Evolutionary conservation across 2,888 invertebrate genomes (phyloP).

Genomic region (Esperia sulphurella): DNA sequence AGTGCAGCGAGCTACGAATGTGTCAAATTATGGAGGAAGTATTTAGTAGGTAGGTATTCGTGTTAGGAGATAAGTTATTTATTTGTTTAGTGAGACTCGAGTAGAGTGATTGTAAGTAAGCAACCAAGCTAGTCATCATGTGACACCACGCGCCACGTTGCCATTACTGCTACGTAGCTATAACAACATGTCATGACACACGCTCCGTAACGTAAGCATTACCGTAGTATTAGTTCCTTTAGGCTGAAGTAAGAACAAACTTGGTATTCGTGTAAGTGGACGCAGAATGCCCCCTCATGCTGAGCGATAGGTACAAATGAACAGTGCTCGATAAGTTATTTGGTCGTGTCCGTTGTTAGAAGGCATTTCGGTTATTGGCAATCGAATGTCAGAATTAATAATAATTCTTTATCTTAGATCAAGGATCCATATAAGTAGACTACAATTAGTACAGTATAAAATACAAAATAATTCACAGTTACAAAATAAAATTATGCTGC

Average conservation of each 20-base stretch:
- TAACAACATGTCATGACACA: slow-evolving; percentile 39
- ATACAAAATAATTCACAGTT: no score
- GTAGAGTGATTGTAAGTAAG: slow-evolving; percentile 61
- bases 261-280: slow-evolving; percentile 15
- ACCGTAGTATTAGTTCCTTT: slow-evolving; percentile 42
- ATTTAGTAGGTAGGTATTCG: slow-evolving; percentile 42
- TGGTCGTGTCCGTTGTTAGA: no score
- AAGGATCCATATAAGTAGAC: no score
- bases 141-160: slow-evolving; percentile 45
- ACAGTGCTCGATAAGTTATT: no score
- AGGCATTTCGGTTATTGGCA: no score
- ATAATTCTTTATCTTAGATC: no score
- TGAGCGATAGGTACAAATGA: slow-evolving; percentile 9
- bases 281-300: slow-evolving; percentile 2
- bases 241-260: slow-evolving; percentile 28
- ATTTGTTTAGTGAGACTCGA: slow-evolving; percentile 71
- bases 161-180: slow-evolving; percentile 60
- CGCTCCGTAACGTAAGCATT: slow-evolving; percentile 28
- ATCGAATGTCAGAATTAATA: no score
- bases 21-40: slow-evolving; percentile 55
- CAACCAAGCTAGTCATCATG: slow-evolving; percentile 74
- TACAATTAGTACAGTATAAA: no score
- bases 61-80: slow-evolving; percentile 67
- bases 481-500: no score
- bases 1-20: slow-evolving; percentile 36